Evolutionary conservation across 2,888 invertebrate genomes (phyloP).

Genomic region (Oscheius sp.): DNA sequence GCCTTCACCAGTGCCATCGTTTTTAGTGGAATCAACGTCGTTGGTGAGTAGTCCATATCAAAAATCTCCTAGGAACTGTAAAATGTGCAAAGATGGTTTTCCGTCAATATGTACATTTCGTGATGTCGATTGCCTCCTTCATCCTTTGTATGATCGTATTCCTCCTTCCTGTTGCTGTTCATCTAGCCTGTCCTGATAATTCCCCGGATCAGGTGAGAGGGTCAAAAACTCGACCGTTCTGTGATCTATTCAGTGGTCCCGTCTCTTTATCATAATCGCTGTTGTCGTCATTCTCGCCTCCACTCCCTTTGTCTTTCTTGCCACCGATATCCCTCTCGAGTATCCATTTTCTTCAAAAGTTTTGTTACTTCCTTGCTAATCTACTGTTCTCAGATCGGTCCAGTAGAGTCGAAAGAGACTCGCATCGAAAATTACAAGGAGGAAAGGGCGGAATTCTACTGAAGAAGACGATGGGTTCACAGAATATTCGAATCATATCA

Average conservation of each 20-base stretch:
- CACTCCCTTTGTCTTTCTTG: constrained; percentile 27
- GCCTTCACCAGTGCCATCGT: constrained; percentile 56
- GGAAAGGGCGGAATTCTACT: too few species aligned
- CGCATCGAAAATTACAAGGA: too few species aligned
- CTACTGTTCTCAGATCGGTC: too few species aligned
- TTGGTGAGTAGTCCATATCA: too few species aligned
- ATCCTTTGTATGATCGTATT: constrained; percentile 37
- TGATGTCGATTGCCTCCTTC: constrained; percentile 43
- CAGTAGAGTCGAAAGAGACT: too few species aligned
- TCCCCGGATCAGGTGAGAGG: constrained; percentile 36
- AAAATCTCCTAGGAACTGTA: too few species aligned
- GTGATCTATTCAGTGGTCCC: constrained; percentile 15
- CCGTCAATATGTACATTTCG: constrained; percentile 35
- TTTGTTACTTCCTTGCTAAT: too few species aligned
- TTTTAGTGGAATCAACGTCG: constrained; percentile 54
- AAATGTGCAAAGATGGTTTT: constrained; percentile 53
- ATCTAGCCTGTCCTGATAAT: constrained; percentile 39
- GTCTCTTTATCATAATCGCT: constrained; percentile 9
- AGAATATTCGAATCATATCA: too few species aligned
- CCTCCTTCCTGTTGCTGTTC: constrained; percentile 42
- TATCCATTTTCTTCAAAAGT: background rate
- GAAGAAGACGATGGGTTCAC: too few species aligned
- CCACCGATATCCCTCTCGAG: constrained; percentile 9
- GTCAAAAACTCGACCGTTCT: background rate
- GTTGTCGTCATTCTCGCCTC: constrained; percentile 24